phyloP scores from a whole-genome alignment of 2,888 invertebrate genomes.

The Thereva nobilitata region DNA sequence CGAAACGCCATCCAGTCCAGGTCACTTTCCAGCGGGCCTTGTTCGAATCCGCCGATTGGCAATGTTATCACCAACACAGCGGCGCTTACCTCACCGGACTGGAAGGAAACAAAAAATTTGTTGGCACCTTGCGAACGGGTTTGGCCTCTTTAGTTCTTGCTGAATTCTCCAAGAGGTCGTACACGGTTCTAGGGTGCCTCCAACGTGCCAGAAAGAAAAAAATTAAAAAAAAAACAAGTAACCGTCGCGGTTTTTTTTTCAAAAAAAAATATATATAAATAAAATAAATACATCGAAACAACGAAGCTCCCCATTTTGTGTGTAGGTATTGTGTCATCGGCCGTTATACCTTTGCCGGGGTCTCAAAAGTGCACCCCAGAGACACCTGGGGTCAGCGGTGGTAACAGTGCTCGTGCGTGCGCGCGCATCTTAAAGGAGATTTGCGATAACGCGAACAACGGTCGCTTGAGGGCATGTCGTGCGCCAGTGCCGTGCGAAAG shows the following conservation, averaged over 20 bases:
- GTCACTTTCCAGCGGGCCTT: constrained; percentile 20
- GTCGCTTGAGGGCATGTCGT: constrained; percentile 14
- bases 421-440: constrained; percentile 25
- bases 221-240: no score
- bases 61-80: constrained; percentile 5
- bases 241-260: no score
- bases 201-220: constrained; percentile 16
- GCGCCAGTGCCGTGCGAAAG: neutral
- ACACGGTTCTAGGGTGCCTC: constrained; percentile 41
- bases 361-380: constrained; percentile 16
- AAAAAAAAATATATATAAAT: no score
- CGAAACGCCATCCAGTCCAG: constrained; percentile 7
- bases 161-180: constrained; percentile 58
- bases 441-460: constrained; percentile 29
- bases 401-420: constrained; percentile 32
- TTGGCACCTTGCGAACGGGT: constrained; percentile 55
- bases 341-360: neutral
- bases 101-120: constrained; percentile 46
- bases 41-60: constrained; percentile 16
- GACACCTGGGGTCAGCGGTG: constrained; percentile 5
- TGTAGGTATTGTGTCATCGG: no score
- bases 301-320: no score
- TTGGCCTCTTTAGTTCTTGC: constrained; percentile 57
- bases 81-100: constrained; percentile 39
- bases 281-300: no score